Base-by-base conservation (phyloP, 2,113 vertebrate genomes). In the Pseudopipra pipra region DNA sequence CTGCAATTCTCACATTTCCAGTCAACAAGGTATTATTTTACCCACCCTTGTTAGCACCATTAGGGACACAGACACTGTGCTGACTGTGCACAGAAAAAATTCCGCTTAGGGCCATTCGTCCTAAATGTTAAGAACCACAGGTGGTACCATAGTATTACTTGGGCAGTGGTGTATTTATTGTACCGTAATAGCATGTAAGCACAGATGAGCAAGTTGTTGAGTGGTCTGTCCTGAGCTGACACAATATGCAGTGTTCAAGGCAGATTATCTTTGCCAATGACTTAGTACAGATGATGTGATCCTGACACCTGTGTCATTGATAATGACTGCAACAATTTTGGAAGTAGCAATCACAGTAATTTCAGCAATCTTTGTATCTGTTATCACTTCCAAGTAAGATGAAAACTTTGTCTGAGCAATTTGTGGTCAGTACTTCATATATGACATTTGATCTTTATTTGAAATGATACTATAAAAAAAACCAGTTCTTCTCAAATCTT, bases 241-340 rank as follows among this genome's bases (percentile, higher is more conserved):
- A 37, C 59, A 82, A 12, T 2, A 37, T 0, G 0, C 13, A 6
- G 5, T 44, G 44, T 18, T 59, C 13, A 22, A 49, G 54, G 39
- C 76, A 31, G 46, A 23, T 3, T 2, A 68, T 35, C 52, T 58
- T 63, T 72, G 63, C 11, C 54, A 43, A 8, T 47, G 19, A 28
- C 27, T 71, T 43, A 16, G 39, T 22, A 49, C 23, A 55, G 31
- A 13, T 67, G 8, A 39, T 9, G 16, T 17, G 6, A 55, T 35
- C 27, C 43, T 12, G 14, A 81, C 20, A 16, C 52, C 58, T 5
- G 4, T 16, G 20, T 46, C 27, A 43, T 3, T 54, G 52, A 28
- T 31, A 67, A 44, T 1, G 4, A 44, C 24, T 80, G 30, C 31
- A 44, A 22, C 22, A 52, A 11, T 25, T 81, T 22, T 74, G n/a